Evolutionary conservation across 2,113 vertebrate genomes (phyloP).

Genomic region (Phalacrocorax pelagicus): DNA sequence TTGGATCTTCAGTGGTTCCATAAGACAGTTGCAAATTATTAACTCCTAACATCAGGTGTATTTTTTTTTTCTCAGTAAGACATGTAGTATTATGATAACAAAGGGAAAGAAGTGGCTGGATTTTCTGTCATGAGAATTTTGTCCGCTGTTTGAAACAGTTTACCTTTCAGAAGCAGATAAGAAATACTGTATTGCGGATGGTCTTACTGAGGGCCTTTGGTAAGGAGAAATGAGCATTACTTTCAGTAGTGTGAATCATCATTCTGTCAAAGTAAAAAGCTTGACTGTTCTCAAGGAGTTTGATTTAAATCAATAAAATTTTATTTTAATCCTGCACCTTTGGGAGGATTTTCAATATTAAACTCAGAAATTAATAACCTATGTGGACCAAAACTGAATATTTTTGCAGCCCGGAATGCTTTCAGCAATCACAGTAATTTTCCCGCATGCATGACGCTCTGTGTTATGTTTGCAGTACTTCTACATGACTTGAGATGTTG

Average conservation of each 20-base stretch:
- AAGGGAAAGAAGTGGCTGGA: not conserved
- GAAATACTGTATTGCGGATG: not conserved
- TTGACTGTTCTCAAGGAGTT: not conserved
- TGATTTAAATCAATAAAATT: not conserved
- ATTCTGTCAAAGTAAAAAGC: not conserved
- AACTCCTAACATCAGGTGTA: not conserved
- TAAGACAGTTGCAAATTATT: not conserved
- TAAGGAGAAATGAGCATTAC: not conserved
- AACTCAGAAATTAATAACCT: not conserved
- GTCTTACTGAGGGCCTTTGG: not conserved
- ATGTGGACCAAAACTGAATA: not conserved
- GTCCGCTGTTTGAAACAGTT: not conserved
- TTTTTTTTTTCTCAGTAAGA: not conserved
- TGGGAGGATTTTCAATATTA: not conserved
- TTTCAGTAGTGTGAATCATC: not conserved
- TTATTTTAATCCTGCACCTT: not conserved
- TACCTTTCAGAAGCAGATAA: not conserved
- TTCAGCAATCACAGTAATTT: accelerated
- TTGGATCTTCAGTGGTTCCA: not conserved
- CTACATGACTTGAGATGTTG: not conserved
- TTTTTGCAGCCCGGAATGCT: not conserved
- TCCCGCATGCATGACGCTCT: accelerated
- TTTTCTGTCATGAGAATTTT: not conserved
- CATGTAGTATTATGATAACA: not conserved
- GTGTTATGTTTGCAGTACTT: not conserved